phyloP scores from a whole-genome alignment of 1,140 invertebrate species.

The Steinernema khuongi region DNA sequence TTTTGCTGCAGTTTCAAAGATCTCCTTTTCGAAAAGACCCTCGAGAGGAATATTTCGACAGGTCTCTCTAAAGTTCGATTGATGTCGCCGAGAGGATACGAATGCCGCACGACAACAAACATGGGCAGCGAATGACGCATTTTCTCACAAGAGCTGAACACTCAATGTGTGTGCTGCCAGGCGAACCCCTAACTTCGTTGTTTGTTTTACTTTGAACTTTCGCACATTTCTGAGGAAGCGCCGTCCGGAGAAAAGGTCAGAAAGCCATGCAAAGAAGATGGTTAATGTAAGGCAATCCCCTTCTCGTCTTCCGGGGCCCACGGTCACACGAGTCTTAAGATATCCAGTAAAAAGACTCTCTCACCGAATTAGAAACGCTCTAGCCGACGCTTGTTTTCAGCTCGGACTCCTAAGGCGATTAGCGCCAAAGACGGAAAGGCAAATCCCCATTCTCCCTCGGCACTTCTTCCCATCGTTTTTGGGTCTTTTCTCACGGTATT shows the following conservation, averaged over 20 bases:
- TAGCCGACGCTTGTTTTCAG: not conserved
- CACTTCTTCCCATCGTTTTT: not conserved
- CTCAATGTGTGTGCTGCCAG: not conserved
- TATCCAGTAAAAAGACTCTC: not conserved
- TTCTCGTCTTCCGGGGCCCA: too few relatives aligned
- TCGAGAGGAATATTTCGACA: not conserved
- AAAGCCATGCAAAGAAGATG: too few relatives aligned
- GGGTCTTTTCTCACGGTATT: not conserved
- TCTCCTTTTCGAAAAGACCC: not conserved
- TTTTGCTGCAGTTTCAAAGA: too few relatives aligned
- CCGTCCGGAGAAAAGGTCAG: too few relatives aligned
- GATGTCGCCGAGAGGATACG: not conserved
- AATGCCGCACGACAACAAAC: not conserved
- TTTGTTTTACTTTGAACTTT: too few relatives aligned
- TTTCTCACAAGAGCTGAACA: not conserved
- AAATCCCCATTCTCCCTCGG: not conserved
- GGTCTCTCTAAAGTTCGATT: slow-evolving; percentile 2
- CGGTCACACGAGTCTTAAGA: not conserved
- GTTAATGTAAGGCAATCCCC: too few relatives aligned
- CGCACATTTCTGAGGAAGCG: too few relatives aligned
- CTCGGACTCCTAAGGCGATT: not conserved
- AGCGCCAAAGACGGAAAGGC: not conserved
- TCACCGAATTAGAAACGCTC: not conserved
- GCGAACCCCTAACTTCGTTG: too few relatives aligned
- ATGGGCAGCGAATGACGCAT: not conserved